Evolutionary conservation across 2,888 invertebrate species (phyloP).

Genomic region (Drosophila nr. perissopoda): DNA sequence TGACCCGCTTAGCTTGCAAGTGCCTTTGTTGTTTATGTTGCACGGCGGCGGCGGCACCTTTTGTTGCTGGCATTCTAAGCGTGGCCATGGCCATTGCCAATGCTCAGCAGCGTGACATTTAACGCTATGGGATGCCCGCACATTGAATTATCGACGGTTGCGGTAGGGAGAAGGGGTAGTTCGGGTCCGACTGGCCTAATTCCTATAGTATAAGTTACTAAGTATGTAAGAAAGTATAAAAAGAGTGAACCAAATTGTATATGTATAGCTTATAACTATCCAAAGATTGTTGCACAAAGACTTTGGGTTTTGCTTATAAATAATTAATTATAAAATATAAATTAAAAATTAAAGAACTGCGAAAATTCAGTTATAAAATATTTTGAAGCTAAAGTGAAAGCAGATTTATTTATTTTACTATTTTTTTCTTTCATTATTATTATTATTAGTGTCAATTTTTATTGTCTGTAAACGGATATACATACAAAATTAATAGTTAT

Average conservation of each 20-base stretch:
- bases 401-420: not conserved
- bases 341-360: not conserved
- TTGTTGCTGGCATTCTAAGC: constrained; percentile 67
- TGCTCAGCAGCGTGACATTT: constrained; percentile 70
- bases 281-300: not conserved
- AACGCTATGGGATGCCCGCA: constrained; percentile 37
- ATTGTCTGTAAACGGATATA: not conserved
- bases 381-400: not conserved
- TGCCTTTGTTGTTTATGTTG: constrained; percentile 54
- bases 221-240: not conserved
- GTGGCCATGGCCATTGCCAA: constrained; percentile 59
- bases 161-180: not conserved
- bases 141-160: constrained; percentile 13
- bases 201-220: not conserved
- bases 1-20: constrained; percentile 60
- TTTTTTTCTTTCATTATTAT: not conserved
- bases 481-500: not conserved
- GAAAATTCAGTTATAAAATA: not conserved
- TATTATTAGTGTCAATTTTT: not conserved
- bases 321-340: not conserved
- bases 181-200: constrained; percentile 4
- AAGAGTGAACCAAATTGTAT: not conserved
- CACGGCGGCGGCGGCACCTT: constrained; percentile 58
- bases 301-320: not conserved
- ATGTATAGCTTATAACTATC: not conserved